phyloP scores from a whole-genome alignment of 2,888 invertebrate species.

The Ochropleura plecta region DNA sequence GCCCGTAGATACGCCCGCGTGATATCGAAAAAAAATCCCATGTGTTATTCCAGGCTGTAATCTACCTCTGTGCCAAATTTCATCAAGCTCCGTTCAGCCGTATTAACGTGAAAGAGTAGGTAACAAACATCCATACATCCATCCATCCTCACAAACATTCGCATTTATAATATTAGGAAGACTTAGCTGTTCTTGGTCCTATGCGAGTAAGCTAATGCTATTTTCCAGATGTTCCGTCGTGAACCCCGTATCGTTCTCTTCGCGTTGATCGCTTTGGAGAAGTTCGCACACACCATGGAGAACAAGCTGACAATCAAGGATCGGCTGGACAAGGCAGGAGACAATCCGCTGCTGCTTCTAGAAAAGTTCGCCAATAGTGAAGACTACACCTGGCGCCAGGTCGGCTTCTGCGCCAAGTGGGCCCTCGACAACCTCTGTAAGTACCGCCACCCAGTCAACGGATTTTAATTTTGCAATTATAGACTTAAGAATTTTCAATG shows the following conservation, averaged over 20 bases:
- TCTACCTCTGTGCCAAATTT: too few relatives aligned
- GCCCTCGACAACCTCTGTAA: conserved; percentile 96
- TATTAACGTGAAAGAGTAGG: too few relatives aligned
- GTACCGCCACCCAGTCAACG: conserved; percentile 51
- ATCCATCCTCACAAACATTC: too few relatives aligned
- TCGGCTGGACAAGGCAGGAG: conserved; percentile 89
- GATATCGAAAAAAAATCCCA: too few relatives aligned
- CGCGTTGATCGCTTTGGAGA: conserved; percentile 97
- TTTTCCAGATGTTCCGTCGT: conserved; percentile 76
- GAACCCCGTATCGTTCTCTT: conserved; percentile 95
- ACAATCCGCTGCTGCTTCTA: conserved; percentile 93
- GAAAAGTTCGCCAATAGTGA: conserved; percentile 92
- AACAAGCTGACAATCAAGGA: conserved; percentile 95
- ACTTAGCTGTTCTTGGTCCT: too few relatives aligned
- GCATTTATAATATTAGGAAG: too few relatives aligned
- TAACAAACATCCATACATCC: too few relatives aligned
- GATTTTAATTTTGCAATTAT: background rate
- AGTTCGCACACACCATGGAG: conserved; percentile 98
- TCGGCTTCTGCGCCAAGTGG: conserved; percentile 98
- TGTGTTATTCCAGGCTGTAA: too few relatives aligned
- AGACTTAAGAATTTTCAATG: background rate
- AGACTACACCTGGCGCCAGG: conserved; percentile 94
- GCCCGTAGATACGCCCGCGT: too few relatives aligned
- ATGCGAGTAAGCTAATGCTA: background rate
- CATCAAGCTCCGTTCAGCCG: too few relatives aligned